A percentile compares a stretch with the other conserved stretches of the same genome.
Conservation (phyloP, 2,888 invertebrate species). For the Fragum whitleyi region DNA sequence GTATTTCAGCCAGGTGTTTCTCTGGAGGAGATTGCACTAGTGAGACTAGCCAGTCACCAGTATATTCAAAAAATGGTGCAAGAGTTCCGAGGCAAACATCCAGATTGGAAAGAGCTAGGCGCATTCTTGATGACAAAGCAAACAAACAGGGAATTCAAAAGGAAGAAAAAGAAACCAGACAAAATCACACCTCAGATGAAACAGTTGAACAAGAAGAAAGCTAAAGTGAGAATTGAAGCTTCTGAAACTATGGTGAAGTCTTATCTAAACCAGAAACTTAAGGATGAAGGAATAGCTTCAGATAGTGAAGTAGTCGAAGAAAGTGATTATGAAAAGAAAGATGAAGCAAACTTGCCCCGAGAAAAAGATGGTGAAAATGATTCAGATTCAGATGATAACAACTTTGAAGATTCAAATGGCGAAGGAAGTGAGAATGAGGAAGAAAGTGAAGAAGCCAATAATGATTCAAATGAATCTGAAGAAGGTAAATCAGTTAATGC, state of each 20-base stretch:
- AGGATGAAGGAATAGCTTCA: conserved; percentile 17
- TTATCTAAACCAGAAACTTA: conserved; percentile 66
- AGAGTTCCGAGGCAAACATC: conserved; percentile 75
- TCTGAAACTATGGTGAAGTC: conserved; percentile 70
- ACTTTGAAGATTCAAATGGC: no score
- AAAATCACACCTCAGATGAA: neutral
- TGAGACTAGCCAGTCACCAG: conserved; percentile 72
- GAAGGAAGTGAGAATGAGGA: neutral
- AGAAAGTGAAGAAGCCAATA: conserved; percentile 5
- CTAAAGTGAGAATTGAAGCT: conserved; percentile 69
- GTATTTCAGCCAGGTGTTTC: conserved; percentile 40
- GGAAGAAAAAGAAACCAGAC: conserved; percentile 66
- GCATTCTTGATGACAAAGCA: conserved; percentile 79
- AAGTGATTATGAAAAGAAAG: conserved; percentile 21
- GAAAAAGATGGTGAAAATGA: neutral
- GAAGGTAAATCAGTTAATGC: neutral
- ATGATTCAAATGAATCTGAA: neutral
- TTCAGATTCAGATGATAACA: neutral
- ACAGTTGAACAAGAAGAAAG: conserved; percentile 56
- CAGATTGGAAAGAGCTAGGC: conserved; percentile 81
- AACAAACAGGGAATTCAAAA: conserved; percentile 77
- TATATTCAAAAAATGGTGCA: conserved; percentile 71
- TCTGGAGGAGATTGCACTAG: conserved; percentile 70
- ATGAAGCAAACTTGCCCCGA: neutral
- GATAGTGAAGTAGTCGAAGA: conserved; percentile 7